Evolutionary conservation across 2,797 vertebrate species (phyloP), one percentile per base, ranked within the genome.

Genomic region (Falco columbarius): DNA sequence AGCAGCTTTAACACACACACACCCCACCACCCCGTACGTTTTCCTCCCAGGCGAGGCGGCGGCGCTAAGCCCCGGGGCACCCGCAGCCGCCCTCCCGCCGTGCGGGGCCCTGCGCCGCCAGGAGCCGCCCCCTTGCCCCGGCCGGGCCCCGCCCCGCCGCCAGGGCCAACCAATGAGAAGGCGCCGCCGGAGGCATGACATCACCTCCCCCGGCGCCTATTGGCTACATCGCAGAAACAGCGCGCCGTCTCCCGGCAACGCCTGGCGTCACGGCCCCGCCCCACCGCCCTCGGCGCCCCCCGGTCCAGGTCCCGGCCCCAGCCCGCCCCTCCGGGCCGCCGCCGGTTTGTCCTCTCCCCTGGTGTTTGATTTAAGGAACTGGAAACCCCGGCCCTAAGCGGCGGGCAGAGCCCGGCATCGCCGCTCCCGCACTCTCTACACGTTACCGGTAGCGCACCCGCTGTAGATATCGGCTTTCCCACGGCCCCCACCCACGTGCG

Each of bases 161-260:
- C 81, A 13, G 10, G 1, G 3, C 32, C 12, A 19, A 1, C 94
- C 89, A 96, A 93, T 87, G 36, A 86, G 63, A 0, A 62, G 34
- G 18, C 44, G 15, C 14, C 4, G 74, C 9, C 32, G 30, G 5
- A 21, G 4, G 30, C 32, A 96, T 97, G 94, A 96, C 94, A 54
- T 97, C 95, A 96, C 81, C 91, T 55, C 4, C 21, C 18, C 20
- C 44, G n/a, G 3, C 68, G 34, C 81, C 65, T 42, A 97, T 97
- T 97, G 96, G 94, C 2, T 27, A 12, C 5, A 21, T 27, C 6
- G 7, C 19, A 49, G 81, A 91, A 70, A 81, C 81, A 75, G 38
- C 30, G 81, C 65, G 20, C 38, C 21, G 90, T 95, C 38, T 89
- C 95, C 82, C 3, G 56, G 97, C 94, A 92, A 97, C 92, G 9